These are phyloP conservation scores for Recurvirostra avosetta DNA, from an alignment of 2,113 vertebrate genomes.

Conservation along the genomic window DNA sequence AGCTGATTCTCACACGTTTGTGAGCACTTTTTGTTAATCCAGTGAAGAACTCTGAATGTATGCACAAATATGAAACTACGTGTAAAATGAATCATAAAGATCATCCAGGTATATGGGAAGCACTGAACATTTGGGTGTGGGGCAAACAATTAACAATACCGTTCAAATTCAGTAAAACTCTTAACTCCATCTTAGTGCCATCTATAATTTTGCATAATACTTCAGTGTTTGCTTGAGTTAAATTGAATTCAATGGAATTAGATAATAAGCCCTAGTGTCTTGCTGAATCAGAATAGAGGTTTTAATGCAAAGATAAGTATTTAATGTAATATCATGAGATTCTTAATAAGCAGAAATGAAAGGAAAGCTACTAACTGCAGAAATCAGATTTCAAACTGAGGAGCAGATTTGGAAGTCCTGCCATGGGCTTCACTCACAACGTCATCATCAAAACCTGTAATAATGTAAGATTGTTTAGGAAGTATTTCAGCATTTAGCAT, in stretches of 20 bases:
- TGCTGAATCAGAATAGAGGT: constrained; percentile 1
- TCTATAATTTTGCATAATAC: not conserved
- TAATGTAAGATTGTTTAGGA: not conserved
- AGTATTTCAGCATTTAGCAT: not conserved
- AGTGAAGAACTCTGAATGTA: not conserved
- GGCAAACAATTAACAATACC: not conserved
- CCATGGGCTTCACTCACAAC: not conserved
- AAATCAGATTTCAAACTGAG: not conserved
- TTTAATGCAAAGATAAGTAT: constrained; percentile 43
- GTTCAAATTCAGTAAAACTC: not conserved
- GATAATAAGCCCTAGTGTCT: not conserved
- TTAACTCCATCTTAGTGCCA: not conserved
- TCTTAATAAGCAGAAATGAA: not conserved
- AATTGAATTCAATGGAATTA: not conserved
- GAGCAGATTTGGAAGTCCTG: not conserved
- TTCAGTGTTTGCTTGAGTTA: not conserved
- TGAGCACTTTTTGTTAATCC: not conserved
- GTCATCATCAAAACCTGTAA: not conserved
- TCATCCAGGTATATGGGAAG: not conserved
- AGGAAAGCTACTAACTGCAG: not conserved
- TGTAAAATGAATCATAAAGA: not conserved
- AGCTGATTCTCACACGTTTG: not conserved
- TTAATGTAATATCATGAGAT: constrained; percentile 7
- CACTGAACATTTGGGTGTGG: not conserved
- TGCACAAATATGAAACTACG: not conserved